phyloP scores from a whole-genome alignment of 2,888 invertebrate species.

The Phasia obesa region DNA sequence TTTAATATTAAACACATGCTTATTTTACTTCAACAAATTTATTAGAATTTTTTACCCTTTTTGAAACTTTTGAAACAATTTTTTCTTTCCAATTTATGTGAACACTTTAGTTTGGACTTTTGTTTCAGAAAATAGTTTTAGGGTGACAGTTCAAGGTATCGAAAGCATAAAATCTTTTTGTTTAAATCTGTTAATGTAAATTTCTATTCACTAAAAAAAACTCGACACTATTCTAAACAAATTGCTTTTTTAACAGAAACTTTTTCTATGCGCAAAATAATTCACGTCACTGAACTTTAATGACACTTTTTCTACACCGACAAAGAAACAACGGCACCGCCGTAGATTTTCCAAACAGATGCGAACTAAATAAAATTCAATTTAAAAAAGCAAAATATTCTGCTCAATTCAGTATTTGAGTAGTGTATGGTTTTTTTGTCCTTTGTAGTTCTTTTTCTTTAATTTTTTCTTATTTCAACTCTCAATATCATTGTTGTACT shows the following conservation, averaged over 20 bases:
- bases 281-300: constrained; percentile 67
- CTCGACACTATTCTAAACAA: constrained; percentile 37
- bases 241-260: constrained; percentile 30
- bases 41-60: constrained; percentile 5
- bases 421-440: constrained; percentile 21
- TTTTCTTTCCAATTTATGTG: constrained; percentile 1
- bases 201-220: constrained; percentile 26
- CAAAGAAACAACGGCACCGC: not conserved
- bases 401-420: constrained; percentile 8
- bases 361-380: constrained; percentile 57
- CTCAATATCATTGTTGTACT: constrained; percentile 9
- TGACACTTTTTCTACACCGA: constrained; percentile 55
- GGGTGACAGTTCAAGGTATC: constrained; percentile 61
- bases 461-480: constrained; percentile 13
- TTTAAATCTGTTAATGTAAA: constrained; percentile 48
- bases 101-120: not conserved
- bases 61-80: not conserved
- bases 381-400: constrained; percentile 19
- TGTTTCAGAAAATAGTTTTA: constrained; percentile 23
- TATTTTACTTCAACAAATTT: constrained; percentile 13
- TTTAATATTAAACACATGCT: constrained; percentile 36
- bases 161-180: constrained; percentile 34
- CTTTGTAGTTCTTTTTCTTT: constrained; percentile 37
- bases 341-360: constrained; percentile 53
- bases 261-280: constrained; percentile 30